Base-by-base conservation (phyloP, 2,113 vertebrate species). In the Nerophis ophidion region DNA sequence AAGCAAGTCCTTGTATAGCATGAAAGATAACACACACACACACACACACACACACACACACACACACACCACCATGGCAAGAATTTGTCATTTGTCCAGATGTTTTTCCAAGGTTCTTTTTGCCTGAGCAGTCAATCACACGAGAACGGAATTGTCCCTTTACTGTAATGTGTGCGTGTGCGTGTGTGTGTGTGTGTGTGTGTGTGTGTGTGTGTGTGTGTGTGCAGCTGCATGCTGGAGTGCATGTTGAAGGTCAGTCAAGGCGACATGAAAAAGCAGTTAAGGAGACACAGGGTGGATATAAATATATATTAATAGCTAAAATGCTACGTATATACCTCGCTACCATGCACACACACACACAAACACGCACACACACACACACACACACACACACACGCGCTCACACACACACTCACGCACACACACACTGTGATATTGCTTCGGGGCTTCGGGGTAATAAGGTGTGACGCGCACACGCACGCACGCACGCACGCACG, bases 81-180 rank as follows among this genome's bases (percentile, higher is more conserved):
- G 35, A 42, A 79, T 81, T 81, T 82, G 79, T 85, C 83, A 85
- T 74, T 70, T 61, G 76, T 68, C 81, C 85, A 87, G 85, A 85
- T 87, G 83, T 87, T 85, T 81, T 85, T 80, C 76, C 83, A 85
- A 85, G 83, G 85, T 85, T 81, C 72, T 82, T 81, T 80, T 80
- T 72, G 3, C 26, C 66, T 7, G 78, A 65, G 65, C 75, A 78
- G 78, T 87, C 85, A 82, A 84, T 87, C 85, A 85, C 74, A 62
- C 35, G 40, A 17, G 62, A 76, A 71, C 65, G 61, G 72, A 79
- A 87, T 71, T 66, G 77, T 75, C 82, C 71, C 74, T 44, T 44
- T 78, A 78, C 79, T 72, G 68, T 74, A 79, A 79, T 63, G 70
- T 82, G 77, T 70, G 75, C 66, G 60, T 48, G 53, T 70, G 69